These are phyloP conservation scores for Fabriciana adippe DNA, from an alignment of 2,888 invertebrate genomes.

Conservation along the genomic window DNA sequence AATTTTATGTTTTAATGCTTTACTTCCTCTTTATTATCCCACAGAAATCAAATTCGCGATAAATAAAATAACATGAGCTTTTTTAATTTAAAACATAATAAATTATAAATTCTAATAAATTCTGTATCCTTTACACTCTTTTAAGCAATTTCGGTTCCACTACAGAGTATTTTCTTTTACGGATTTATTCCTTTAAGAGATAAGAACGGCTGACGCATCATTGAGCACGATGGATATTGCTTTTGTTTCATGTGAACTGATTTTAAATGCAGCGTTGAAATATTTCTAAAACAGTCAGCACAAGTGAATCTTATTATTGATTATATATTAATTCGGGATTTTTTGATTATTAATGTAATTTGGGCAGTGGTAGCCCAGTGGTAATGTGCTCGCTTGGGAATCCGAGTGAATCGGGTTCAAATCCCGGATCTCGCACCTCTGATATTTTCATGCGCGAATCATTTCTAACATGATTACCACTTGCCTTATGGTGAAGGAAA, in stretches of 20 bases:
- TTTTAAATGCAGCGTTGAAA: conserved; percentile 26
- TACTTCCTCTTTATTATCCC: not conserved
- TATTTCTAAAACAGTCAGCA: not conserved
- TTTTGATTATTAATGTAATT: no score
- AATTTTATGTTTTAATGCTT: not conserved
- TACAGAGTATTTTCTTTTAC: conserved; percentile 29
- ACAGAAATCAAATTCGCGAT: no score
- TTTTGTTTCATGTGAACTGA: conserved; percentile 36
- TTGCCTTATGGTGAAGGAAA: no score
- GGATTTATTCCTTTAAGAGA: conserved; percentile 36
- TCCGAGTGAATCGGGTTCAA: no score
- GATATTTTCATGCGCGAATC: no score
- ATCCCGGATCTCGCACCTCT: no score
- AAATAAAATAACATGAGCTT: not conserved
- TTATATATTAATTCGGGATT: no score
- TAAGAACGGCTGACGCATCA: conserved; percentile 39
- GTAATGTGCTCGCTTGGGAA: no score
- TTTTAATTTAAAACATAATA: not conserved
- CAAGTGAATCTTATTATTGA: not conserved
- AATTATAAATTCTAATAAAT: conserved; percentile 9
- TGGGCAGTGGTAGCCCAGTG: no score
- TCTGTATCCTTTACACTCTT: not conserved
- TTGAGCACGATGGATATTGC: conserved; percentile 39
- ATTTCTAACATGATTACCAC: no score
- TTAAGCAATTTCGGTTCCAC: conserved; percentile 17